These are phyloP conservation scores for Agapornis canus DNA, from an alignment of 2,797 vertebrate species.

Conservation along the genomic window DNA sequence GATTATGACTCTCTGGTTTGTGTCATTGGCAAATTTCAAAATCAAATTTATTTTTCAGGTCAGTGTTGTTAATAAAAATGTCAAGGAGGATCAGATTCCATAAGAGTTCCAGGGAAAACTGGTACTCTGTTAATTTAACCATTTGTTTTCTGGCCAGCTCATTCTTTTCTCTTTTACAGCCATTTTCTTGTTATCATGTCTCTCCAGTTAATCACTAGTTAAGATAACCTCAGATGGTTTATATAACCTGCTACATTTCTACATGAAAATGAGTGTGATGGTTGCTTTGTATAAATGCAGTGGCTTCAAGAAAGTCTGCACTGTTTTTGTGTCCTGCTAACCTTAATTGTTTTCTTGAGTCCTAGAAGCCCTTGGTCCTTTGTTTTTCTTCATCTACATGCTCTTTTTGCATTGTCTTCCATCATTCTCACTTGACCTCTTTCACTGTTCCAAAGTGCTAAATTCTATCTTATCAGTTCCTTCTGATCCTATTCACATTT, in stretches of 20 bases:
- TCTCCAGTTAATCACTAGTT: background rate
- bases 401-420: background rate
- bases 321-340: background rate
- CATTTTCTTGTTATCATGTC: background rate
- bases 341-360: background rate
- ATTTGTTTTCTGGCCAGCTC: background rate
- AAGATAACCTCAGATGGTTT: background rate
- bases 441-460: background rate
- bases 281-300: background rate
- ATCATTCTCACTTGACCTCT: background rate
- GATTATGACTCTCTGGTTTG: background rate
- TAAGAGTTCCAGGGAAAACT: background rate
- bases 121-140: background rate
- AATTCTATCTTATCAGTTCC: background rate
- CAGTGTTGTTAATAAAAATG: background rate
- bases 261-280: background rate
- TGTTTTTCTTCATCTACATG: background rate
- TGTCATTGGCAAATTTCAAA: background rate
- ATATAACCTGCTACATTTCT: background rate
- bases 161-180: background rate
- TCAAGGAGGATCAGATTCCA: background rate
- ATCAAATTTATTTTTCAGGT: background rate
- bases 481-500: background rate
- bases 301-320: background rate
- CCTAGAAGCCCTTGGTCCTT: background rate